phyloP scores from a whole-genome alignment of 2,888 invertebrate species.

The Tolmerus cingulatus region DNA sequence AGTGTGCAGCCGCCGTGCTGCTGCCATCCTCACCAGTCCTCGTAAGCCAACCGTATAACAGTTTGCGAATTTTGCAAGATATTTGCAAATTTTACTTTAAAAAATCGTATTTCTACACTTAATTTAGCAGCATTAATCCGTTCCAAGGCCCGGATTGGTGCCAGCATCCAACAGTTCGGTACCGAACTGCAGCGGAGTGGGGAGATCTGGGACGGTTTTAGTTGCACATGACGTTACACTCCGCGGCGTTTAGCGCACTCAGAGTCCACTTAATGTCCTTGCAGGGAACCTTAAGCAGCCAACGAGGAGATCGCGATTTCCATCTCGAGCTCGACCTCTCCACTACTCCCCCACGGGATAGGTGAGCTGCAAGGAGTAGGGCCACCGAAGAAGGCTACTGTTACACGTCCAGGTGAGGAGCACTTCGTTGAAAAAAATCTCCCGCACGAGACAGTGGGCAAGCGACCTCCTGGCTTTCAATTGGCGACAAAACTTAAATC shows the following conservation, averaged over 20 bases:
- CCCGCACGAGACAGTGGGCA: not conserved
- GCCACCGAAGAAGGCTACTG: not conserved
- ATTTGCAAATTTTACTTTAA: not conserved
- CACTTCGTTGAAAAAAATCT: not conserved
- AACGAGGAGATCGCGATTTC: not conserved
- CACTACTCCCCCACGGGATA: not conserved
- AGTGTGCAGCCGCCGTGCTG: not conserved
- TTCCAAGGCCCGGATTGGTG: not conserved
- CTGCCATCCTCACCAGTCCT: not conserved
- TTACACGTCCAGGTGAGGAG: not conserved
- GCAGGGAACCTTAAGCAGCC: not conserved
- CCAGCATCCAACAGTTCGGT: not conserved
- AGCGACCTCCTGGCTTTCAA: not conserved
- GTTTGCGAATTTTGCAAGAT: not conserved
- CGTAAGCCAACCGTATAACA: not conserved
- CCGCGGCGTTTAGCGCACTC: conserved; percentile 47
- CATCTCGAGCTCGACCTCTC: not conserved
- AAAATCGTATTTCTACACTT: conserved; percentile 24
- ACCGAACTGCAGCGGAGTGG: conserved; percentile 36
- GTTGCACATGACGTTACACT: conserved; percentile 53
- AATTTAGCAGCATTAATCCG: not conserved
- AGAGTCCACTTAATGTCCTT: conserved; percentile 23
- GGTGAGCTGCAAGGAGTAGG: not conserved
- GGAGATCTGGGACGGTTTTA: conserved; percentile 53
- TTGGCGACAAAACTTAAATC: not conserved